Percentiles rank a stretch among this genome's conserved stretches.
These are phyloP conservation scores for Alexandromys oeconomus DNA, from an alignment of 2,797 vertebrate species.

Conservation along the genomic window DNA sequence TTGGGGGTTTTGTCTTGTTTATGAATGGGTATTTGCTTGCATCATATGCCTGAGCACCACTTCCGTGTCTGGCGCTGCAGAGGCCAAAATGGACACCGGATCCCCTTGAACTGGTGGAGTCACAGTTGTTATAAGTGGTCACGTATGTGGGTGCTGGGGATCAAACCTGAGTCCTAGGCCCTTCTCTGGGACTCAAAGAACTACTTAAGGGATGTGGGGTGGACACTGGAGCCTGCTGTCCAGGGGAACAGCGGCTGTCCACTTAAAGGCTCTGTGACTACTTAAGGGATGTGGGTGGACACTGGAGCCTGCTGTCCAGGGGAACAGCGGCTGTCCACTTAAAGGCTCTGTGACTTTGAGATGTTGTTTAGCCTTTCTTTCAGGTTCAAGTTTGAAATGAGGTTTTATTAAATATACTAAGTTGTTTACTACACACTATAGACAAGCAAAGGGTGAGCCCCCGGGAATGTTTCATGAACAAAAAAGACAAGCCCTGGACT, in stretches of 20 bases:
- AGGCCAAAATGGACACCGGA: not conserved
- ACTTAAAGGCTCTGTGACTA: not conserved
- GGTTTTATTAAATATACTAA: constrained; percentile 56
- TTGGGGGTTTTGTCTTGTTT: not conserved
- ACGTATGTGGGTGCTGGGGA: not conserved
- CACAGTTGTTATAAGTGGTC: not conserved
- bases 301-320: not conserved
- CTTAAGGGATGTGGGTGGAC: not conserved
- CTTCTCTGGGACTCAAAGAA: not conserved
- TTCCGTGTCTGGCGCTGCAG: not conserved
- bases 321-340: not conserved
- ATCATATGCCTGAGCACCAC: not conserved
- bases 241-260: too few species aligned
- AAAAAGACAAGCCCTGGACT: not conserved
- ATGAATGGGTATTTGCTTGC: not conserved
- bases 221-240: not conserved
- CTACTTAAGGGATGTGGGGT: not conserved
- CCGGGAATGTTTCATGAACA: not conserved
- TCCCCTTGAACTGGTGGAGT: not conserved
- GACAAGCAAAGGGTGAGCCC: not conserved
- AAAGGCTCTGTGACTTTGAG: not conserved
- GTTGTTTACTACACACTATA: not conserved
- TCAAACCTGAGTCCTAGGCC: not conserved
- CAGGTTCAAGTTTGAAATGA: constrained; percentile 36
- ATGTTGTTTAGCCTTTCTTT: constrained; percentile 43